A percentile compares a stretch with the other conserved stretches of the same genome.
Conservation (phyloP, 53 echinoderm and acorn worm species). For the Pentamera pediparva region DNA sequence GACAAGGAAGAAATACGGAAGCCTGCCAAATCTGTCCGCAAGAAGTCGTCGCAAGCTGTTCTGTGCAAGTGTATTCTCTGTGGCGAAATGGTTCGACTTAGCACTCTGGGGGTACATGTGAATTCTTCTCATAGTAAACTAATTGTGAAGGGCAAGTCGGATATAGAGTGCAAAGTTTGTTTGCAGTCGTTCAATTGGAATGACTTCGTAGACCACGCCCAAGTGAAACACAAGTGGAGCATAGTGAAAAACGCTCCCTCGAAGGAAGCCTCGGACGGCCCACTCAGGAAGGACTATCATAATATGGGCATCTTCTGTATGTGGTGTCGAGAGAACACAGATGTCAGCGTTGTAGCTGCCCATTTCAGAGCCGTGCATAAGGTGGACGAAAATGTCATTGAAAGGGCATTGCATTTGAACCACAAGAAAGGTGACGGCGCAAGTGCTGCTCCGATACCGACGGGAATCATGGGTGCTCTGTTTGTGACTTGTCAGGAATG, state of each 20-base stretch:
- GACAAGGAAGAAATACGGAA: too few relatives aligned
- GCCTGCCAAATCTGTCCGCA: not conserved
- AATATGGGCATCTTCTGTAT: constrained; percentile 10
- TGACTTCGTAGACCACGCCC: constrained; percentile 34
- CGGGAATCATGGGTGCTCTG: constrained; percentile 12
- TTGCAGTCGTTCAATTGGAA: constrained; percentile 9
- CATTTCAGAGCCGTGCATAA: constrained; percentile 14
- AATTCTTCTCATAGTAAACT: constrained; percentile 21
- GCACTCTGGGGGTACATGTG: constrained; percentile 25
- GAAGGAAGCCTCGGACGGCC: not conserved
- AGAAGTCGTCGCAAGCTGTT: constrained; percentile 19
- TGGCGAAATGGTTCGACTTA: constrained; percentile 24
- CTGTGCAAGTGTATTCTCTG: constrained; percentile 32
- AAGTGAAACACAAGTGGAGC: constrained; percentile 26
- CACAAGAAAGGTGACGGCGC: not conserved
- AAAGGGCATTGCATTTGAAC: not conserved
- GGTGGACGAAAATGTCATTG: constrained; percentile 1
- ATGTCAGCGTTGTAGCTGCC: not conserved
- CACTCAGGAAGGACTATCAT: not conserved
- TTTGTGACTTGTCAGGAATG: constrained; percentile 24
- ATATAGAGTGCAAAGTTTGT: constrained; percentile 34
- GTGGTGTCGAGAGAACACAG: constrained; percentile 20
- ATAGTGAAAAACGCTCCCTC: constrained; percentile 22
- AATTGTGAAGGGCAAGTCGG: constrained; percentile 27
- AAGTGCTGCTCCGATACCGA: not conserved